Conservation (phyloP, 2,888 invertebrate species). For the Eristalis intricaria region DNA sequence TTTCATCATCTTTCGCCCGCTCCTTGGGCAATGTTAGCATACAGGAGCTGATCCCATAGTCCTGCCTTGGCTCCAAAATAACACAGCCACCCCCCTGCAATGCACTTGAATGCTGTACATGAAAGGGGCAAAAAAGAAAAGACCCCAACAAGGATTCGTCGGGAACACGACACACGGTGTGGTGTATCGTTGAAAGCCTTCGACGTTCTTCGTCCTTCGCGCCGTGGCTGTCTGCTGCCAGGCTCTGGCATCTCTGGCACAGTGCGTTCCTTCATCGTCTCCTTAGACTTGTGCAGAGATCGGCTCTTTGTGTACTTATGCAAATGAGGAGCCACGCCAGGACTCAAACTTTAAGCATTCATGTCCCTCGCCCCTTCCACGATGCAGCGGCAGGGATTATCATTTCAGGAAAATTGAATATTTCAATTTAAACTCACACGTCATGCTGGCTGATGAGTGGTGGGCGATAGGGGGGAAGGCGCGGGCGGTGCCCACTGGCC, state of each 20-base stretch:
- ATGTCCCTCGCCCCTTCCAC: background rate
- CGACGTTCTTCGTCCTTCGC: background rate
- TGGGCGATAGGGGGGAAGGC: background rate
- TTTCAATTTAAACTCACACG: constrained; percentile 72
- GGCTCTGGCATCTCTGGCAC: constrained; percentile 27
- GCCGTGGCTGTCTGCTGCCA: constrained; percentile 34
- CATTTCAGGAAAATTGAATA: constrained; percentile 71
- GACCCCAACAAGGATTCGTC: constrained; percentile 32
- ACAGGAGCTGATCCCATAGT: constrained; percentile 48
- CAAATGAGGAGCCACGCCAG: constrained; percentile 64
- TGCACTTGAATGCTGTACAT: constrained; percentile 63
- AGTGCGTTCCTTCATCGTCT: constrained; percentile 20
- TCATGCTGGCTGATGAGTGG: constrained; percentile 40
- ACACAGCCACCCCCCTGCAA: constrained; percentile 27
- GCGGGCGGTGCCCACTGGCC: background rate
- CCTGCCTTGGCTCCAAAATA: constrained; percentile 11
- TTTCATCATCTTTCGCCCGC: constrained; percentile 62
- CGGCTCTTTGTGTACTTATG: constrained; percentile 70
- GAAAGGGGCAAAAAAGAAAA: constrained; percentile 53
- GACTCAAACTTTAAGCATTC: constrained; percentile 40
- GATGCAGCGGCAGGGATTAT: constrained; percentile 56
- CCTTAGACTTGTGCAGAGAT: constrained; percentile 12
- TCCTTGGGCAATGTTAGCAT: constrained; percentile 55
- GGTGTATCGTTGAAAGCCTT: background rate
- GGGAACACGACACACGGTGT: constrained; percentile 25